phyloP scores from a whole-genome alignment of 2,797 vertebrate species.

The Staurois parvus region DNA sequence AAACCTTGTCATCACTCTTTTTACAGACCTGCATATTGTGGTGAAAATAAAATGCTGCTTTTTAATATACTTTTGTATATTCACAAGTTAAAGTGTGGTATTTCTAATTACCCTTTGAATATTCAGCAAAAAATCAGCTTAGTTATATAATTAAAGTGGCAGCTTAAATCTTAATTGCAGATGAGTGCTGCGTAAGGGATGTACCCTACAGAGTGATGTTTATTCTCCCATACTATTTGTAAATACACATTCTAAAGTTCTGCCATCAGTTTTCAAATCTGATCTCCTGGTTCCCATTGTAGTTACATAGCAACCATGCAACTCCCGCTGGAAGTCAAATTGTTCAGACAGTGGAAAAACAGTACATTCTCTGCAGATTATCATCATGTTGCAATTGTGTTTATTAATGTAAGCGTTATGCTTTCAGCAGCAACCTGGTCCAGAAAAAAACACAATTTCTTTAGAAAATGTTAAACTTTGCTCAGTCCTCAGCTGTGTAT shows the following conservation, averaged over 20 bases:
- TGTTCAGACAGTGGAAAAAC: conserved; percentile 55
- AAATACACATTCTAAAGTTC: conserved; percentile 30
- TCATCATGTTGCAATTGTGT: conserved; percentile 33
- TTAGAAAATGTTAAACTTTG: neutral
- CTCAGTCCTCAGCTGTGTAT: neutral
- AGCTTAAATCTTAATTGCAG: conserved; percentile 6
- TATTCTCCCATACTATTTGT: conserved; percentile 26
- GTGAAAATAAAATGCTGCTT: neutral
- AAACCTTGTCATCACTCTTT: too few species aligned
- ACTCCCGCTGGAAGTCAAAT: conserved; percentile 53
- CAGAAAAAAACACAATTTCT: neutral
- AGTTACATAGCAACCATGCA: conserved; percentile 53
- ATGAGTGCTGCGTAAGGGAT: neutral
- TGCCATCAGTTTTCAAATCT: conserved; percentile 16
- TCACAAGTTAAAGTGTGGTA: neutral
- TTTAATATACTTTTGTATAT: neutral
- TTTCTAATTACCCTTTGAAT: conserved; percentile 5
- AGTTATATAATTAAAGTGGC: neutral
- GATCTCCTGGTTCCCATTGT: conserved; percentile 34
- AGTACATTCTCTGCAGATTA: conserved; percentile 51
- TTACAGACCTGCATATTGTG: too few species aligned
- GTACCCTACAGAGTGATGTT: neutral
- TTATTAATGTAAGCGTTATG: conserved; percentile 46
- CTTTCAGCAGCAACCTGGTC: conserved; percentile 16
- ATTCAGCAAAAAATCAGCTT: neutral